Base-by-base conservation (phyloP, 2,888 invertebrate genomes). In the Luperina testacea region DNA sequence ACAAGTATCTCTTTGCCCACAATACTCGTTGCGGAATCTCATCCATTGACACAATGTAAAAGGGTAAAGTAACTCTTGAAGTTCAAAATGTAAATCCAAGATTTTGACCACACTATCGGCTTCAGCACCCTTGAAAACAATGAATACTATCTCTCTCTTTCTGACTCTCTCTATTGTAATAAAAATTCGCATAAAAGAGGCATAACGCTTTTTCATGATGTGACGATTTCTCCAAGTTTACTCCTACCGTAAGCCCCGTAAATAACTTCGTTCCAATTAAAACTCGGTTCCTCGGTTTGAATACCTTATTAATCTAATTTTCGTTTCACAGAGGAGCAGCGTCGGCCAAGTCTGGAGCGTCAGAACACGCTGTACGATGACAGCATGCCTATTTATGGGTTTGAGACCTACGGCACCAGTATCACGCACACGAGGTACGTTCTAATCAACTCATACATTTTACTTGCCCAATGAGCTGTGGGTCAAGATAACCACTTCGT, bases 291-390 rank as follows among this genome's bases (percentile, higher is more conserved):
- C 11, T 45, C 9, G 13, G 11, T 42, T 65, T 63, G 11, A 27
- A 20, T 20, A 48, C 3, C 11, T 11, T 7, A 48, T 70, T 42
- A 42, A 42, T 42, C 4, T 11, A 11, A 17, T 17, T 20, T 78
- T 57, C 68, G 67, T 53, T 45, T 90, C 94, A 68, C 93, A 97
- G 97, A 97, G 86, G 96, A 96, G 63, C 96, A 95, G 89, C 94
- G 98, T 91, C 97, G 98, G 92, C 98, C 98, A 82, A 98, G 98
- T 94, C 96, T 98, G 91, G 98, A 98, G 94, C 97, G 98, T 90
- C 98, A 98, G 95, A 98, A 97, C 83, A 98, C 98, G 67, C 94
- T 98, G 89, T 98, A 98, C 91, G 98, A 98, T 92, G 98, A 98
- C 91, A 94, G 92, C 72, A 97, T 84, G 81, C 81, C 85, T 67